Conservation (phyloP, 2,113 vertebrate species). For the Montifringilla adamsi region DNA sequence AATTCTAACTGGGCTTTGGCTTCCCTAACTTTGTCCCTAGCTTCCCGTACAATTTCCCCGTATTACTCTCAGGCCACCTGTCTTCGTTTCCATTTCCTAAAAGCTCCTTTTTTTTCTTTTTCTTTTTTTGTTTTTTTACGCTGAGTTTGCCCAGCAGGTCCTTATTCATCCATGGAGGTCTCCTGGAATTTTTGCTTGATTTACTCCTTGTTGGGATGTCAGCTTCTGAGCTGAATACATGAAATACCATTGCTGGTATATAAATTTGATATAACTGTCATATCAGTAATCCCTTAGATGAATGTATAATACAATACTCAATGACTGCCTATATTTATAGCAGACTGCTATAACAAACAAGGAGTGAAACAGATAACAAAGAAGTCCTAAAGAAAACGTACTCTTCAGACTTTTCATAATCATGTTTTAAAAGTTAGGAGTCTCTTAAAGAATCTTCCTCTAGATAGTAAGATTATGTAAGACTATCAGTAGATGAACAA, state of each 20-base stretch:
- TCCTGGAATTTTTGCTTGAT: neutral
- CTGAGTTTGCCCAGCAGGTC: neutral
- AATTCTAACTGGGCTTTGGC: neutral
- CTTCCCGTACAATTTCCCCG: accelerated
- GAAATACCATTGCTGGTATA: neutral
- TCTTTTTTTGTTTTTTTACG: neutral
- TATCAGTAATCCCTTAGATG: neutral
- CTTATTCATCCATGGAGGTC: neutral
- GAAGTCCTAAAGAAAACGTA: neutral
- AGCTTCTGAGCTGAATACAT: neutral
- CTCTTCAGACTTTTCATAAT: neutral
- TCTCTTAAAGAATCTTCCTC: neutral
- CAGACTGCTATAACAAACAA: neutral
- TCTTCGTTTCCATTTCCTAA: neutral
- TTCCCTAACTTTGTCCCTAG: neutral
- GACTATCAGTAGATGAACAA: neutral
- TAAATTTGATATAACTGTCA: neutral
- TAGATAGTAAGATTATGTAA: neutral
- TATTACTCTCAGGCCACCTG: neutral
- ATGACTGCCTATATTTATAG: neutral
- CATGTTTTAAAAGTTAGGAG: neutral
- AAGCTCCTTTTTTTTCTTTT: neutral
- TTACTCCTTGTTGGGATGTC: neutral
- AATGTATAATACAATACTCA: neutral
- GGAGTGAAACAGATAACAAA: neutral